Conservation (phyloP, 92 coral and sea anemone species). For the Parazoanthus atlanticus region DNA sequence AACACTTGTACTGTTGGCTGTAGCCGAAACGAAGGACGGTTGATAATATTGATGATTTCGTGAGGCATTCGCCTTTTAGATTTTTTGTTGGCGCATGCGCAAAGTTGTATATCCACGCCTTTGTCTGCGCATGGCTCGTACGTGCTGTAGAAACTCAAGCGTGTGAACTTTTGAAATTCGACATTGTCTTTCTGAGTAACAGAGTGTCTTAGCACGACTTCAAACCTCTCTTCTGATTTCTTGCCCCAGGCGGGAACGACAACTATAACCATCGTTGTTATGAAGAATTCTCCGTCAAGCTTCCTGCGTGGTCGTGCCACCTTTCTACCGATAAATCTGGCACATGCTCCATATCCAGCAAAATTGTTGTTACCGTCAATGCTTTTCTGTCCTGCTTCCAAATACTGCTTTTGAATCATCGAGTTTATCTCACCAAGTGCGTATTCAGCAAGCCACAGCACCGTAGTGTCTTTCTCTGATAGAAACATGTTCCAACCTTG, state of each 20-base stretch:
- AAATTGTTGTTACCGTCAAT: neutral
- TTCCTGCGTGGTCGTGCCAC: conserved; percentile 78
- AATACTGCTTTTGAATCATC: conserved; percentile 75
- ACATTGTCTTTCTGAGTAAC: conserved; percentile 63
- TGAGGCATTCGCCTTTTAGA: conserved; percentile 15
- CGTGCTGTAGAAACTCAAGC: conserved; percentile 81
- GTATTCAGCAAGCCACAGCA: conserved; percentile 86
- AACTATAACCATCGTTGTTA: conserved; percentile 70
- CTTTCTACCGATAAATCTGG: conserved; percentile 77
- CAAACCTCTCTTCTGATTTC: conserved; percentile 79
- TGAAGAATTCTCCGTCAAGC: conserved; percentile 60
- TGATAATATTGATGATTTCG: conserved; percentile 47
- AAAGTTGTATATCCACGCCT: conserved; percentile 76
- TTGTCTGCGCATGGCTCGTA: conserved; percentile 87
- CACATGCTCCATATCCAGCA: conserved; percentile 88
- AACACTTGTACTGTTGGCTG: conserved; percentile 47
- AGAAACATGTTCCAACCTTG: conserved; percentile 82
- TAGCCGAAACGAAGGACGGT: conserved; percentile 59
- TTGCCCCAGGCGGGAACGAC: conserved; percentile 82
- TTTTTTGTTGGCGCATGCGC: conserved; percentile 76
- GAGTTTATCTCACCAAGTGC: conserved; percentile 90
- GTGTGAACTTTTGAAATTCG: conserved; percentile 60
- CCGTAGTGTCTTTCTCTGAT: conserved; percentile 48
- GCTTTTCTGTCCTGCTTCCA: conserved; percentile 34
- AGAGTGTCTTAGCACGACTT: conserved; percentile 75